Percentiles rank a stretch among this genome's conserved stretches.
phyloP scores from a whole-genome alignment of 2,113 vertebrate genomes.

The Panurus biarmicus region DNA sequence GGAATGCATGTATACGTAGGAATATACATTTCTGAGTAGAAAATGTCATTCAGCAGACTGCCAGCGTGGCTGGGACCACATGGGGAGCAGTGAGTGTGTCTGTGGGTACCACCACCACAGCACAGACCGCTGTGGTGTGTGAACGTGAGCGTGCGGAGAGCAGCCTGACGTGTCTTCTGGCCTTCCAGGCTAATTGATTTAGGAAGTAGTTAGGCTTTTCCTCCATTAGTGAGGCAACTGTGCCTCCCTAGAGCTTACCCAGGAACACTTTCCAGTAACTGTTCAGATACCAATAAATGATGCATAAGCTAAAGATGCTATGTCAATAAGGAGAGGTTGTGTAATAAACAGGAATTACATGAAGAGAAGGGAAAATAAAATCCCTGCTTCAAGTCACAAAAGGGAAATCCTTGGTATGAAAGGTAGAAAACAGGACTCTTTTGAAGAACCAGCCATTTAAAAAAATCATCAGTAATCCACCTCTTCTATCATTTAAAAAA shows the following conservation, averaged over 20 bases:
- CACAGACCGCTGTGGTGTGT: not conserved
- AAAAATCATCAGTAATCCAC: not conserved
- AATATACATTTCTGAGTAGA: not conserved
- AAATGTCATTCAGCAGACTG: not conserved
- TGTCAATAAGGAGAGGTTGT: constrained; percentile 32
- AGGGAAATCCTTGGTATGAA: not conserved
- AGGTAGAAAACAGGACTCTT: not conserved
- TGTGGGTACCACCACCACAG: not conserved
- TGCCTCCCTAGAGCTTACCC: constrained; percentile 34
- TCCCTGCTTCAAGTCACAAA: not conserved
- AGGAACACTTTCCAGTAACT: constrained; percentile 58
- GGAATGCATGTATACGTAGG: accelerated
- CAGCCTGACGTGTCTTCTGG: not conserved
- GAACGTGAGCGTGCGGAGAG: not conserved
- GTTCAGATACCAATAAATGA: constrained; percentile 49
- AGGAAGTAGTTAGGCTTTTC: constrained; percentile 62
- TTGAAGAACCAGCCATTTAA: not conserved
- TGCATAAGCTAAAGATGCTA: constrained; percentile 50
- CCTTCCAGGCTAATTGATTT: constrained; percentile 58
- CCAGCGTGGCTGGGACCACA: not conserved
- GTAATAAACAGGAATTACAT: constrained; percentile 1
- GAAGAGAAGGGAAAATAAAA: constrained; percentile 19
- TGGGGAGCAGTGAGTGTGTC: accelerated
- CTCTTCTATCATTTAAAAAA: not conserved
- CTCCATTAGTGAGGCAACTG: constrained; percentile 57